These are phyloP conservation scores for Bombus huntii DNA, from an alignment of 1,140 invertebrate genomes.

Conservation along the genomic window DNA sequence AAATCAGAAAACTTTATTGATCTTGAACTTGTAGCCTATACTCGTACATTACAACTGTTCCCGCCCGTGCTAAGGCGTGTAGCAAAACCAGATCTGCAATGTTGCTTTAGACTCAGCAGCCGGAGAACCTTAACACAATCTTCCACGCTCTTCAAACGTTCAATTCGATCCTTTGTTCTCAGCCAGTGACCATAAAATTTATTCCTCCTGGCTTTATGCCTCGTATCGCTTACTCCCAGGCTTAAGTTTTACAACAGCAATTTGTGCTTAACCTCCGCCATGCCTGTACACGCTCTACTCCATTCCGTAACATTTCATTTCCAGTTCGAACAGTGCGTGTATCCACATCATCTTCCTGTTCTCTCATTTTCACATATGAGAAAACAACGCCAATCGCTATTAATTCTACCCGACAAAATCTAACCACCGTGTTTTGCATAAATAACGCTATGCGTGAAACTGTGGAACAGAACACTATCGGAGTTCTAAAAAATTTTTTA, in stretches of 20 bases:
- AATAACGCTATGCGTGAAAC: too few relatives aligned
- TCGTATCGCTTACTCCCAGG: slow-evolving; percentile 10
- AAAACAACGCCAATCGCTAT: not conserved
- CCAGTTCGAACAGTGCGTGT: not conserved
- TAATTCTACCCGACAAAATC: not conserved
- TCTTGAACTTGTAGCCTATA: slow-evolving; percentile 11
- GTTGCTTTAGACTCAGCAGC: not conserved
- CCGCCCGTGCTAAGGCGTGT: not conserved
- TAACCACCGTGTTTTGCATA: not conserved
- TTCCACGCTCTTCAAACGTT: slow-evolving; percentile 26
- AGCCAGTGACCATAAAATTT: slow-evolving; percentile 39
- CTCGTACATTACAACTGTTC: slow-evolving; percentile 28
- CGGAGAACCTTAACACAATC: slow-evolving; percentile 22
- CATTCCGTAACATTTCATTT: not conserved
- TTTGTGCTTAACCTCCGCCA: not conserved
- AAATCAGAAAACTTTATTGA: slow-evolving; percentile 19
- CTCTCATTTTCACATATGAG: not conserved
- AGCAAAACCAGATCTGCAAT: slow-evolving; percentile 12
- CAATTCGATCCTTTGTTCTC: slow-evolving; percentile 38
- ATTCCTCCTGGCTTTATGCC: slow-evolving; percentile 22
- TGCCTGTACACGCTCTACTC: not conserved
- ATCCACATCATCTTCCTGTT: not conserved
- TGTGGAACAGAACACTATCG: too few relatives aligned
- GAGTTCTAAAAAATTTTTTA: too few relatives aligned
- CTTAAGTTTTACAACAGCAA: slow-evolving; percentile 29